Evolutionary conservation across 1,140 invertebrate genomes (phyloP).

Genomic region (Ceratina japonica): DNA sequence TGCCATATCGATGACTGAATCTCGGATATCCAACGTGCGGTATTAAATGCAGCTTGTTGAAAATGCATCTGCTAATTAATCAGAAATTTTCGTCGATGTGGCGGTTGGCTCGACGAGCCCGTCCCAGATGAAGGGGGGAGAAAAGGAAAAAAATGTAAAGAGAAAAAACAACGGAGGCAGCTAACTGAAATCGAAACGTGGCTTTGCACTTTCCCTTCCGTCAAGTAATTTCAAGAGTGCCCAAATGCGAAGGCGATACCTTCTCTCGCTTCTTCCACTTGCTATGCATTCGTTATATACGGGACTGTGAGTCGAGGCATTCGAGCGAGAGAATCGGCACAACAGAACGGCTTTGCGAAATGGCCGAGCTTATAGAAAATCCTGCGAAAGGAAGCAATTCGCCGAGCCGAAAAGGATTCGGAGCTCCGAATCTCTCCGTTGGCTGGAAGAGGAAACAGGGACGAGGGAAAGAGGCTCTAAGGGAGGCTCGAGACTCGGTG

Average conservation of each 20-base stretch:
- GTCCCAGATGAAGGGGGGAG: background rate
- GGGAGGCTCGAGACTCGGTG: constrained; percentile 7
- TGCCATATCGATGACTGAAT: background rate
- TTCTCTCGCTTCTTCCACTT: background rate
- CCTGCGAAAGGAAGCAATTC: constrained; percentile 61
- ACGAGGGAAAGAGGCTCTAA: constrained; percentile 20
- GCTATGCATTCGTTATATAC: constrained; percentile 40
- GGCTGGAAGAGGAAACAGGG: constrained; percentile 31
- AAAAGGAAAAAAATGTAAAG: background rate
- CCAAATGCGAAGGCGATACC: constrained; percentile 32
- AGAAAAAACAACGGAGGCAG: background rate
- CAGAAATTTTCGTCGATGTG: constrained; percentile 25
- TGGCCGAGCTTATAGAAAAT: constrained; percentile 68
- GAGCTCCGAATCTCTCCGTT: constrained; percentile 46
- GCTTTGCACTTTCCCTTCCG: constrained; percentile 57
- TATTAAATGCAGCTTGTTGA: constrained; percentile 15
- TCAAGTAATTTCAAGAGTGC: constrained; percentile 55
- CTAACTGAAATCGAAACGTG: constrained; percentile 27
- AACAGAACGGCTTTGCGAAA: constrained; percentile 61
- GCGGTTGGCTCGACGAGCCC: background rate
- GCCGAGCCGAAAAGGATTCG: constrained; percentile 59
- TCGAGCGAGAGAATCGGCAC: constrained; percentile 47
- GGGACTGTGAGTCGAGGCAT: constrained; percentile 49
- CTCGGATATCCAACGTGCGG: background rate
- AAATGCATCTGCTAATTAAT: constrained; percentile 50